A percentile compares a stretch with the other conserved stretches of the same genome.
Evolutionary conservation across 2,888 invertebrate species (phyloP).

Genomic region (Drosophila percnosoma): DNA sequence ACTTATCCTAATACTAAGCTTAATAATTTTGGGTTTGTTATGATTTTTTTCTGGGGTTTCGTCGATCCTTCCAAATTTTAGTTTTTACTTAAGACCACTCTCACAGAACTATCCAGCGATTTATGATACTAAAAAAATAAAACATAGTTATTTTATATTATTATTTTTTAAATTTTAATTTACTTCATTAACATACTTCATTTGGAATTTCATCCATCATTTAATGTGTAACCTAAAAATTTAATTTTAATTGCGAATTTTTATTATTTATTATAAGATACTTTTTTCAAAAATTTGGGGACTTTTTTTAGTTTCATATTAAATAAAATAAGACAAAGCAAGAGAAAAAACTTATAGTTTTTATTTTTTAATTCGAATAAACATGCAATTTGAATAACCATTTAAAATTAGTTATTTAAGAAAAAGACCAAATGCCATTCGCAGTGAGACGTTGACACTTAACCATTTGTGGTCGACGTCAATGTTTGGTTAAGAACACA

Average conservation of each 20-base stretch:
- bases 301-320: neutral
- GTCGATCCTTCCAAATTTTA: no score
- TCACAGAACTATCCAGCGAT: neutral
- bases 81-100: neutral
- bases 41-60: neutral
- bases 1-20: neutral
- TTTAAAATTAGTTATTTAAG: neutral
- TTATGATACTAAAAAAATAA: neutral
- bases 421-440: neutral
- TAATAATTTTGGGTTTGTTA: neutral
- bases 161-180: neutral
- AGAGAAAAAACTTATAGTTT: no score
- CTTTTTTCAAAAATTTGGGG: neutral
- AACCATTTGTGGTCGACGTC: constrained; percentile 33
- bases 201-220: neutral
- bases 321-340: no score
- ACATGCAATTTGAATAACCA: neutral
- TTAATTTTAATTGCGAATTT: neutral
- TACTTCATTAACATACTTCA: no score
- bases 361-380: fast-evolving
- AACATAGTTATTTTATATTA: neutral
- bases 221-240: neutral
- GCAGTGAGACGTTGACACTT: constrained; percentile 38
- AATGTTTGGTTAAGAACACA: constrained; percentile 61
- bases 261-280: neutral